Evolutionary conservation across 1,140 invertebrate genomes (phyloP).

Genomic region (Schlechtendalia chinensis): DNA sequence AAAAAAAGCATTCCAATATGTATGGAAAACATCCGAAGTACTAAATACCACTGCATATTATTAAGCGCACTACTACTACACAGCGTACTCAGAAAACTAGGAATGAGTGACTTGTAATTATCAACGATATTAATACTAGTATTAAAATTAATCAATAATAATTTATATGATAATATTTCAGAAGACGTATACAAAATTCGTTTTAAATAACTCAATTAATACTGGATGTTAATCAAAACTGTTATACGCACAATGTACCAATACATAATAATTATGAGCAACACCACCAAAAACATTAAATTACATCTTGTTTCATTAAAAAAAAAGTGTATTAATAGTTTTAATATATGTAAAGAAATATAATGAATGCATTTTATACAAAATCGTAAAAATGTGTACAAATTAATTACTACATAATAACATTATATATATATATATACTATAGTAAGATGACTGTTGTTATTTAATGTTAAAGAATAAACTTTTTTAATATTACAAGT

Average conservation of each 20-base stretch:
- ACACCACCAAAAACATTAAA: neutral
- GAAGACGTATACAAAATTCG: neutral
- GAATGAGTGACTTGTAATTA: slow-evolving; percentile 7
- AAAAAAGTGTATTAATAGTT: no score
- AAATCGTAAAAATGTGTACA: no score
- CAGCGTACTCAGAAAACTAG: neutral
- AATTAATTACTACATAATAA: no score
- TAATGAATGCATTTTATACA: no score
- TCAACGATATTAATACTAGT: neutral
- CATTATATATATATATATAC: no score
- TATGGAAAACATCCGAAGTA: slow-evolving; percentile 26
- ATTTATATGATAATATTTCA: neutral
- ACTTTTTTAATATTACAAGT: no score
- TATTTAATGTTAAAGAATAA: no score
- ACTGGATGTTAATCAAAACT: neutral
- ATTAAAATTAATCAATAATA: neutral
- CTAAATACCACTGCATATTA: slow-evolving; percentile 19
- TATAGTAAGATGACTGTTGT: no score
- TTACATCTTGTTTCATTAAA: no score
- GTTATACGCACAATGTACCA: neutral
- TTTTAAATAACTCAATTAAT: neutral
- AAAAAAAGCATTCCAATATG: slow-evolving; percentile 10
- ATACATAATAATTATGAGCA: neutral
- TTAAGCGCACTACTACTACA: neutral
- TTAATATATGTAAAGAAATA: no score